Evolutionary conservation across 2,888 invertebrate species (phyloP), one percentile per base, ranked within the genome.

Genomic region (Chalcis sispes): DNA sequence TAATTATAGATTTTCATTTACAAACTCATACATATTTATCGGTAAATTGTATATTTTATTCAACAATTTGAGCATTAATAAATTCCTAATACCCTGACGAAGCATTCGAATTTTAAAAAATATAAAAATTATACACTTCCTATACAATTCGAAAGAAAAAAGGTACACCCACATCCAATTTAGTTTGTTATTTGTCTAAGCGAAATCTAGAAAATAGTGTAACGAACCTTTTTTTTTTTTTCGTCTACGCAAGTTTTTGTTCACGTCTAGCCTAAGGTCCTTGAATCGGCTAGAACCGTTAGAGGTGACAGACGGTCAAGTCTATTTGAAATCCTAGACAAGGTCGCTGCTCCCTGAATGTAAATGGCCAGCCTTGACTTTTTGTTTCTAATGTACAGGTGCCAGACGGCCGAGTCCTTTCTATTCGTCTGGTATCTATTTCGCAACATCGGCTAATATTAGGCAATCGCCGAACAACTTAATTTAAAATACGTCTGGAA

Each of bases 301-400:
- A 87, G 86, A 85, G 86, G 85, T 86, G 82, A 79, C 84, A 86
- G 86, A 86, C 86, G 86, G 86, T 86, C 86, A 85, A 77, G 67
- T 70, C 64, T 56, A 73, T 79, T 65, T 72, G 62, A 66, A 76
- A 79, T 77, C 72, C 74, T 78, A 76, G 76, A 74, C 72, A 46
- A 72, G 70, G 71, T 48, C 8, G 36, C 58, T 69, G 65, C 67
- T 64, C 71, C 62, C 72, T 32, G 62, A 58, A 61, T 56, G 29
- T 32, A 65, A 75, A 77, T 73, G 75, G 77, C 73, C 80, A 77
- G 73, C 83, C 83, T 85, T 83, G 83, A 83, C 79, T 85, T 83
- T 83, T 82, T 71, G 78, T 83, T 84, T 84, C 85, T 85, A 85
- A 85, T 77, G 82, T 62, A 67, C 81, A 82, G 72, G 54, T 59